phyloP scores from a whole-genome alignment of 2,888 invertebrate genomes.

The Suillia variegata region DNA sequence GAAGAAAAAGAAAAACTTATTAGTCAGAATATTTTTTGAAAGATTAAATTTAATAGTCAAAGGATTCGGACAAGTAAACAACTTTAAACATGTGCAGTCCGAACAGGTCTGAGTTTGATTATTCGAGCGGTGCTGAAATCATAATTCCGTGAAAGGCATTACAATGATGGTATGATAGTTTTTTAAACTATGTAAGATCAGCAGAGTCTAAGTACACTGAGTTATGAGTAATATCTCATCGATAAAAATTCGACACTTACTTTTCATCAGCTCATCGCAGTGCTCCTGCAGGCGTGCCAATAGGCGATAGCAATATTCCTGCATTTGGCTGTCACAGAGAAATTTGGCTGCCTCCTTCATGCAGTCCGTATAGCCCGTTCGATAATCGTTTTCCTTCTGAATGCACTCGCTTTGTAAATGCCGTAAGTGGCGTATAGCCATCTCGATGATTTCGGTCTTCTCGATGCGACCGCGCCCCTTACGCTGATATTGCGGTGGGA shows the following conservation, averaged over 20 bases:
- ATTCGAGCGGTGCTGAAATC: no score
- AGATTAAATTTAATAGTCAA: neutral
- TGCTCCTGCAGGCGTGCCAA: slow-evolving; percentile 84
- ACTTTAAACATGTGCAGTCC: no score
- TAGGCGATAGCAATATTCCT: slow-evolving; percentile 80
- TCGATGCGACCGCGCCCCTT: slow-evolving; percentile 95
- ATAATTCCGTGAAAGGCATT: neutral
- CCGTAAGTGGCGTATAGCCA: slow-evolving; percentile 94
- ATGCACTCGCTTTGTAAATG: slow-evolving; percentile 74
- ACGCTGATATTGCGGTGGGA: slow-evolving; percentile 90
- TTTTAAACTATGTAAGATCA: no score
- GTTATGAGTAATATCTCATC: no score
- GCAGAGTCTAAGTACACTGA: no score
- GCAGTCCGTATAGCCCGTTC: slow-evolving; percentile 89
- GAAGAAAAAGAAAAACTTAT: slow-evolving; percentile 5
- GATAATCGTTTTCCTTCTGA: slow-evolving; percentile 65
- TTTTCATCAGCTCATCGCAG: slow-evolving; percentile 70
- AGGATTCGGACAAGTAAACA: no score
- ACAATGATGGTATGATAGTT: no score
- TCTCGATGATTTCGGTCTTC: slow-evolving; percentile 97
- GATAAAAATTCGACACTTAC: no score
- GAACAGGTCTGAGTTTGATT: no score
- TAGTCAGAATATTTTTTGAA: neutral
- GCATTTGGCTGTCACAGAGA: slow-evolving; percentile 84
- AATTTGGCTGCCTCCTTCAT: slow-evolving; percentile 88